These are phyloP conservation scores for Trichacis sp. DNA, from an alignment of 2,888 invertebrate species.

Conservation along the genomic window DNA sequence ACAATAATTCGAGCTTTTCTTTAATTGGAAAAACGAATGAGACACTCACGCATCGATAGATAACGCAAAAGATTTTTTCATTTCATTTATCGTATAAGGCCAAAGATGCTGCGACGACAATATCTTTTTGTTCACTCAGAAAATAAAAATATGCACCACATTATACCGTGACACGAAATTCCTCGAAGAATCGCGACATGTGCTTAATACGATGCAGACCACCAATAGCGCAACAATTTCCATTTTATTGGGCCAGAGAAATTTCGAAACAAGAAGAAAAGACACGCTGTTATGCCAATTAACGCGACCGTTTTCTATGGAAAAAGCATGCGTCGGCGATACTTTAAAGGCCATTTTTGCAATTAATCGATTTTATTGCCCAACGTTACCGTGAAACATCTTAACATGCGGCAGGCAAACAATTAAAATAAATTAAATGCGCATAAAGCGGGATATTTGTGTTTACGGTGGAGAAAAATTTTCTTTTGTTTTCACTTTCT, in stretches of 20 bases:
- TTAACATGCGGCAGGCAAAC: constrained; percentile 44
- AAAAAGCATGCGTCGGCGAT: too few species aligned
- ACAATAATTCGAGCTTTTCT: constrained; percentile 3
- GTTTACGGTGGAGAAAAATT: constrained; percentile 7
- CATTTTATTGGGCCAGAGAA: too few species aligned
- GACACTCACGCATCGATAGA: constrained; percentile 16
- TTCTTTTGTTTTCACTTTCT: background rate
- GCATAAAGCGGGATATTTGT: constrained; percentile 31
- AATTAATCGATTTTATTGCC: too few species aligned
- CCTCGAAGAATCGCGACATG: constrained; percentile 4
- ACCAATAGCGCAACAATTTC: constrained; percentile 38
- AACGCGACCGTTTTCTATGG: too few species aligned
- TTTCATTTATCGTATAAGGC: constrained; percentile 27
- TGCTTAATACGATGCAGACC: constrained; percentile 36
- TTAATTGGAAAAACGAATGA: background rate
- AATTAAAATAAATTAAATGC: too few species aligned
- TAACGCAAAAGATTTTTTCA: too few species aligned
- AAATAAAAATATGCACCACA: too few species aligned
- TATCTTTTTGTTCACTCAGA: too few species aligned
- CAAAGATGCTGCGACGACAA: constrained; percentile 40
- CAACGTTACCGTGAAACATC: too few species aligned
- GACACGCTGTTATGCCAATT: too few species aligned
- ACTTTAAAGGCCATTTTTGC: too few species aligned
- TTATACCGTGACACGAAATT: constrained; percentile 5
- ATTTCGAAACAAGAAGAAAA: too few species aligned